Conservation (phyloP, 2,113 vertebrate species). For the Percopsis transmontana region DNA sequence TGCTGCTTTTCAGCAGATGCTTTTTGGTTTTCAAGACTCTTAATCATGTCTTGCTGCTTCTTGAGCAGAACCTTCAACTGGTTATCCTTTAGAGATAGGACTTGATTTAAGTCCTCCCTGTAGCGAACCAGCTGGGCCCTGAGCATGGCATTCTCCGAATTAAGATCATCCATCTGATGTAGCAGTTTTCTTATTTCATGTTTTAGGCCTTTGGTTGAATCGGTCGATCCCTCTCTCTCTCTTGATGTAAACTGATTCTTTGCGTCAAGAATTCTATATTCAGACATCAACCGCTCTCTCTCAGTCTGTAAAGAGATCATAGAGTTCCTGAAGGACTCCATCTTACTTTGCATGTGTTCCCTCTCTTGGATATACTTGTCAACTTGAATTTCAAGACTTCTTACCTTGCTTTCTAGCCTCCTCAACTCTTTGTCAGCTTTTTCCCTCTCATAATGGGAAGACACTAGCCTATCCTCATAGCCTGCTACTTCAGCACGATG, state of each 20-base stretch:
- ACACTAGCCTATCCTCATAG: constrained; percentile 76
- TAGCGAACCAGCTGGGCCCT: constrained; percentile 86
- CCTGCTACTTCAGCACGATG: constrained; percentile 73
- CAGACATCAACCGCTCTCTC: constrained; percentile 78
- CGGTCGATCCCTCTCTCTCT: constrained; percentile 67
- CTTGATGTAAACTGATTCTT: constrained; percentile 63
- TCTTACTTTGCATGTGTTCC: constrained; percentile 69
- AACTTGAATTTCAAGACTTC: constrained; percentile 69
- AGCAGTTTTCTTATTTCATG: constrained; percentile 79
- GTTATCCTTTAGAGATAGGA: constrained; percentile 87
- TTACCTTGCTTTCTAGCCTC: constrained; percentile 70
- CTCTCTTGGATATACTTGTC: constrained; percentile 75
- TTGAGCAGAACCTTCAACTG: constrained; percentile 86
- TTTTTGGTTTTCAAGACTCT: constrained; percentile 82
- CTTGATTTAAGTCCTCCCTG: constrained; percentile 88
- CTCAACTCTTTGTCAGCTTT: constrained; percentile 66
- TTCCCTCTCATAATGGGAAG: constrained; percentile 70
- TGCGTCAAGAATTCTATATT: constrained; percentile 74
- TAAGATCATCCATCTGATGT: constrained; percentile 86
- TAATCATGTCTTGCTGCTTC: constrained; percentile 84
- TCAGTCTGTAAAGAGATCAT: constrained; percentile 84
- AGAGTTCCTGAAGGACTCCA: constrained; percentile 81
- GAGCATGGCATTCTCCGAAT: constrained; percentile 90
- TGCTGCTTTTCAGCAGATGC: constrained; percentile 68
- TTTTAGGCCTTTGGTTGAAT: constrained; percentile 77